These are phyloP conservation scores for Australoheros facetus DNA, from an alignment of 2,797 vertebrate species.

Conservation along the genomic window DNA sequence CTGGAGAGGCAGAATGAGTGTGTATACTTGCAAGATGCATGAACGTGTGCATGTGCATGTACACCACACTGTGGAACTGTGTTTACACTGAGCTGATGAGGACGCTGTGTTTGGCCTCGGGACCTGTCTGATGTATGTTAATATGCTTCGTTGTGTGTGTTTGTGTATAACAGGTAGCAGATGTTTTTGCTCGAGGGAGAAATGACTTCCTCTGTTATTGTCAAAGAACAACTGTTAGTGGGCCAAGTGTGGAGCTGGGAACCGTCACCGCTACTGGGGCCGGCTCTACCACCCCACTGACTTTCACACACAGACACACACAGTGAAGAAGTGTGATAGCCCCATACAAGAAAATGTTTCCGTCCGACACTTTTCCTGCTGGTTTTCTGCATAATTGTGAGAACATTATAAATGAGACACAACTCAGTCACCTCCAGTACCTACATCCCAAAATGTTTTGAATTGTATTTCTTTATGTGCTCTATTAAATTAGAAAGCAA, in stretches of 20 bases:
- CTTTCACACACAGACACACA: slow-evolving; percentile 25
- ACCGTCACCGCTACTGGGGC: slow-evolving; percentile 50
- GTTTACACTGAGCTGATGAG: slow-evolving; percentile 47
- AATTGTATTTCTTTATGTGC: no score
- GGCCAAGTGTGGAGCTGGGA: slow-evolving; percentile 58
- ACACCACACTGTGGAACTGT: slow-evolving; percentile 6
- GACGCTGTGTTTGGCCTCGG: slow-evolving; percentile 41
- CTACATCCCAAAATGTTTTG: no score
- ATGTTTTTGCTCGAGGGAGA: slow-evolving; percentile 62
- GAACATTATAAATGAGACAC: background rate
- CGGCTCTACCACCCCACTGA: slow-evolving; percentile 39
- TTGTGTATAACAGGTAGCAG: slow-evolving; percentile 62
- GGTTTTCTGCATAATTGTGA: background rate
- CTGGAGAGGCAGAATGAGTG: background rate
- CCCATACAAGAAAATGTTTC: slow-evolving; percentile 9
- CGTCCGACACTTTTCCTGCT: background rate
- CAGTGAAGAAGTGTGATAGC: background rate
- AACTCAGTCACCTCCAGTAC: background rate
- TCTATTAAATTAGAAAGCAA: no score
- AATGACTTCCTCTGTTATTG: slow-evolving; percentile 74
- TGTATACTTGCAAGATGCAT: background rate
- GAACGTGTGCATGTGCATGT: background rate
- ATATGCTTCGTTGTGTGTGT: slow-evolving; percentile 30
- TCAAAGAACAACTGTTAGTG: slow-evolving; percentile 63
- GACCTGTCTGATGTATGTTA: slow-evolving; percentile 43